phyloP scores from a whole-genome alignment of 2,888 invertebrate genomes.

The Clanis bilineata region DNA sequence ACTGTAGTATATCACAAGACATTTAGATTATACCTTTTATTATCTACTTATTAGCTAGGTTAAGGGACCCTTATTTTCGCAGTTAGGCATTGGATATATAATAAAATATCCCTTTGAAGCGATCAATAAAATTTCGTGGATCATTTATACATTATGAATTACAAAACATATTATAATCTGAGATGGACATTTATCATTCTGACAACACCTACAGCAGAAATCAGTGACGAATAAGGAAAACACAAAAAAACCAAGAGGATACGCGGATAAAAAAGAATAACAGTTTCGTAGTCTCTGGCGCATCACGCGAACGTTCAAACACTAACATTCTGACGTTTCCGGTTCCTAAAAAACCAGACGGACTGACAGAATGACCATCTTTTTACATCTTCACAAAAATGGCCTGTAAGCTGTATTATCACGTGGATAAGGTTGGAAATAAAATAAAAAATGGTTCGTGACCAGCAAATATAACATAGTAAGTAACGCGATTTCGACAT shows the following conservation, averaged over 20 bases:
- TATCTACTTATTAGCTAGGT: too few relatives aligned
- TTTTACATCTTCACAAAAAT: neutral
- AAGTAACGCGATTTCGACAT: slow-evolving; percentile 40
- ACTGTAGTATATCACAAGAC: too few relatives aligned
- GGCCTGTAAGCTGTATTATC: slow-evolving; percentile 21
- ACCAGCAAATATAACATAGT: slow-evolving; percentile 27
- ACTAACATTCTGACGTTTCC: slow-evolving; percentile 68
- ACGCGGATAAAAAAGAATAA: slow-evolving; percentile 25
- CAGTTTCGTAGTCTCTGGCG: slow-evolving; percentile 42
- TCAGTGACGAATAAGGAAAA: slow-evolving; percentile 10
- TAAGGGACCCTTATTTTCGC: too few relatives aligned
- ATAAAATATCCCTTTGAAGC: too few relatives aligned
- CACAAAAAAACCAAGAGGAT: slow-evolving; percentile 6
- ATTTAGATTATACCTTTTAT: too few relatives aligned
- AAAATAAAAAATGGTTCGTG: slow-evolving; percentile 13
- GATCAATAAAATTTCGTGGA: too few relatives aligned
- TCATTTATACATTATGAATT: too few relatives aligned
- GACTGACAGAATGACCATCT: slow-evolving; percentile 38
- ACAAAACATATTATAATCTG: neutral
- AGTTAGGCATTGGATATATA: too few relatives aligned
- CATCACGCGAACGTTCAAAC: slow-evolving; percentile 64
- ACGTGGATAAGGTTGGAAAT: slow-evolving; percentile 24
- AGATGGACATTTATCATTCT: neutral
- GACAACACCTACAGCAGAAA: neutral
- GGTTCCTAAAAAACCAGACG: slow-evolving; percentile 61